phyloP scores from a whole-genome alignment of 1,140 invertebrate genomes.

The Matsumurasca onukii region DNA sequence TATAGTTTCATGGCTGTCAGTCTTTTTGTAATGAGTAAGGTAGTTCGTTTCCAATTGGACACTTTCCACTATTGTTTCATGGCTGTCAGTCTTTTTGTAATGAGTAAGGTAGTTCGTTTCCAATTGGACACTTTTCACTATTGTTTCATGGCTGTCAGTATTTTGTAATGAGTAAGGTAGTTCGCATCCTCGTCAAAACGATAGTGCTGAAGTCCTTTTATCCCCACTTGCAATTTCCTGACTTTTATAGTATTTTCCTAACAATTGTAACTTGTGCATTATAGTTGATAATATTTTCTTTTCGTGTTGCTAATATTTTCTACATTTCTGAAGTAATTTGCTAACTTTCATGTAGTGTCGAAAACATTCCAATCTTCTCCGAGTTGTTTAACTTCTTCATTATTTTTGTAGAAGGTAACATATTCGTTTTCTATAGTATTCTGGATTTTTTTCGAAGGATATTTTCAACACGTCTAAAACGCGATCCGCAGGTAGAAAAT shows the following conservation, averaged over 20 bases:
- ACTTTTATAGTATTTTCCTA: neutral
- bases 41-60: too few relatives aligned
- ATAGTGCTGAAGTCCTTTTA: neutral
- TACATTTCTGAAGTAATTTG: neutral
- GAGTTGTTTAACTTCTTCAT: constrained; percentile 1
- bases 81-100: too few relatives aligned
- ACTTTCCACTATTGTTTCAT: too few relatives aligned
- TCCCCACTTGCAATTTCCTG: neutral
- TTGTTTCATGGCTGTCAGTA: too few relatives aligned
- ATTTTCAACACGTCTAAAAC: constrained; percentile 7
- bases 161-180: neutral
- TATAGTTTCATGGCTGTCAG: too few relatives aligned
- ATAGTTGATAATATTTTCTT: neutral
- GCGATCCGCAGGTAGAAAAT: constrained; percentile 8
- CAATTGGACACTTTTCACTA: too few relatives aligned
- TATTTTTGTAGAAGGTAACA: neutral
- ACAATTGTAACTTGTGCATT: neutral
- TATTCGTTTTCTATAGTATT: neutral
- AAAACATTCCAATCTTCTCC: neutral
- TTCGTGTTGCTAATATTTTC: neutral
- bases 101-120: too few relatives aligned
- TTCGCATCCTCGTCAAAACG: neutral
- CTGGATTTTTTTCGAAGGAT: neutral
- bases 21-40: too few relatives aligned
- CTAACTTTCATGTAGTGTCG: neutral